Evolutionary conservation across 1,140 invertebrate genomes (phyloP), one percentile per base, ranked within the genome.

Genomic region (Hestina assimilis): DNA sequence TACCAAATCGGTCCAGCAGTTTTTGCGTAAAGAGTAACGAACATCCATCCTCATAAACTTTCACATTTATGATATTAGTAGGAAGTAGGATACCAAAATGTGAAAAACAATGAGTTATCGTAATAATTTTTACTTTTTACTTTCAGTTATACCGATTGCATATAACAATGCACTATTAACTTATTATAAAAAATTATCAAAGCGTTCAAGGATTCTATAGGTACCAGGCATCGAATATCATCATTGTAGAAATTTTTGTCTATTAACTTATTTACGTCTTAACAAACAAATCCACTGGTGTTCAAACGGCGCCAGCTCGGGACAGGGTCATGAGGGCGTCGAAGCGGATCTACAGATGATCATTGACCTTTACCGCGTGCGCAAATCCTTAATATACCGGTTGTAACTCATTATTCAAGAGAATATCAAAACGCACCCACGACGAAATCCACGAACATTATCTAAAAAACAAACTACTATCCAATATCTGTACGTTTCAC

Each of bases 281-380:
- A 55, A 7, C 31, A 40, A 38, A n/a, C 26, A 51, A 38, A 51
- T 55, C 35, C 40, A 51, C 42, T 59, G 56, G 20, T 65, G 72
- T 72, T 62, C 43, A 45, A 56, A 29, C 74, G 61, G 68, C 73
- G 74, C 74, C 59, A 66, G 65, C 69, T 66, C 77, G 73, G 66
- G 74, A 83, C 79, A 87, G 82, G 84, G 84, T 87, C 84, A 87
- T 69, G 79, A 74, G 80, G 82, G 72, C 82, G 75, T 58, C 81
- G 78, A 87, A 75, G 81, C 84, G 84, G 83, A 87, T 87, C 84
- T 86, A 83, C 76, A 73, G 82, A 84, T 87, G 84, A 87, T 84
- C 84, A 87, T 83, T 84, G 84, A 87, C 84, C 82, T 87, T 87
- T 85, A 79, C 59, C 64, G 78, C 74, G 77, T 71, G 79, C 78